phyloP scores from a whole-genome alignment of 2,113 vertebrate species.

The Brienomyrus brachyistius region DNA sequence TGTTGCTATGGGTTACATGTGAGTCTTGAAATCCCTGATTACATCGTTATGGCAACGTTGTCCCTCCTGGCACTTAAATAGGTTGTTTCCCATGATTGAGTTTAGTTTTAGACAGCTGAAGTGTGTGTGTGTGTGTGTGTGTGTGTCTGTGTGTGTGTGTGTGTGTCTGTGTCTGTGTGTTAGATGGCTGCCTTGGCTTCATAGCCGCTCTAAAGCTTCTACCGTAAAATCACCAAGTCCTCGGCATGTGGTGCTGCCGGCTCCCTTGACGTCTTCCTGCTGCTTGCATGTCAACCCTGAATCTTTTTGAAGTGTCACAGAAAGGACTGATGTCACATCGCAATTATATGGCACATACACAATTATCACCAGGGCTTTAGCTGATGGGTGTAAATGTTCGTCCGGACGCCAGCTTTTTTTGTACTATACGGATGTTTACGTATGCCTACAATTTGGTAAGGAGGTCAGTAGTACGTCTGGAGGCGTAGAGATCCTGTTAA shows the following conservation, averaged over 20 bases:
- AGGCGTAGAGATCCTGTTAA: too few species aligned
- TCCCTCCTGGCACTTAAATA: neutral
- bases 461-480: neutral
- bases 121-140: neutral
- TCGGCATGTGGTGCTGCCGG: neutral
- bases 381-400: neutral
- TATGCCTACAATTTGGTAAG: neutral
- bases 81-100: neutral
- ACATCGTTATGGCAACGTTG: conserved; percentile 32
- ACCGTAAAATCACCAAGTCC: neutral
- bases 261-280: neutral
- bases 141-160: neutral
- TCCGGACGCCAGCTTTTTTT: neutral
- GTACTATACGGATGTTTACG: neutral
- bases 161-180: too few species aligned
- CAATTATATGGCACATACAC: neutral
- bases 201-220: neutral
- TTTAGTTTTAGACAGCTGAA: neutral
- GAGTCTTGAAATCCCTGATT: conserved; percentile 29
- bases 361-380: neutral
- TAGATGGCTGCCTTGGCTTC: too few species aligned
- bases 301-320: neutral
- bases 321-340: neutral
- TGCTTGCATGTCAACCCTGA: neutral
- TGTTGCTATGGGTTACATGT: conserved; percentile 37